Evolutionary conservation across 2,888 invertebrate species (phyloP).

Genomic region (Melanargia galathea): DNA sequence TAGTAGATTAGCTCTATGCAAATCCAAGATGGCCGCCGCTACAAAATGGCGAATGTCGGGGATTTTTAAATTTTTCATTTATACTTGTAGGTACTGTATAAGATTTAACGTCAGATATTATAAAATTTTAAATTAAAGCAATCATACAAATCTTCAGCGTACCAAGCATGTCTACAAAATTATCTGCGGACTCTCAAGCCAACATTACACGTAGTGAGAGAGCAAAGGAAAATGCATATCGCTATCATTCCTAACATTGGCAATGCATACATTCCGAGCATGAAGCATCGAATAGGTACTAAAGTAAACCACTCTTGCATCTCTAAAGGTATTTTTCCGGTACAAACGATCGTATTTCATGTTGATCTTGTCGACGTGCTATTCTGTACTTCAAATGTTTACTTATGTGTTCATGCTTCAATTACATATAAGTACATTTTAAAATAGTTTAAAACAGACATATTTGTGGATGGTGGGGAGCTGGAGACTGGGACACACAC

Average conservation of each 20-base stretch:
- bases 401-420: background rate
- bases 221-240: conserved; percentile 1
- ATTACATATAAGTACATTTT: background rate
- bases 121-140: too few relatives aligned
- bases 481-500: too few relatives aligned
- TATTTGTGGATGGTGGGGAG: too few relatives aligned
- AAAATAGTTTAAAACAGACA: background rate
- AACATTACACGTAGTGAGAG: background rate
- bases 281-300: background rate
- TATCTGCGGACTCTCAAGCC: background rate
- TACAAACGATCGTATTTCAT: conserved; percentile 10
- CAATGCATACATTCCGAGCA: conserved; percentile 8
- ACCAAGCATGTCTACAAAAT: background rate
- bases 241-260: conserved; percentile 14
- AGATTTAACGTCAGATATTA: background rate
- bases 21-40: too few relatives aligned
- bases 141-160: background rate
- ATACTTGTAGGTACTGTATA: too few relatives aligned
- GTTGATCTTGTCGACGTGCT: background rate
- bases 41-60: too few relatives aligned
- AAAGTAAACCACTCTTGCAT: conserved; percentile 11
- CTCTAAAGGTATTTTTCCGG: conserved; percentile 11
- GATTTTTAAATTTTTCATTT: too few relatives aligned
- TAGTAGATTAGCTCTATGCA: too few relatives aligned
- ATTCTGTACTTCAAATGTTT: background rate